Conservation (phyloP, 2,888 invertebrate species). For the Plusia festucae region DNA sequence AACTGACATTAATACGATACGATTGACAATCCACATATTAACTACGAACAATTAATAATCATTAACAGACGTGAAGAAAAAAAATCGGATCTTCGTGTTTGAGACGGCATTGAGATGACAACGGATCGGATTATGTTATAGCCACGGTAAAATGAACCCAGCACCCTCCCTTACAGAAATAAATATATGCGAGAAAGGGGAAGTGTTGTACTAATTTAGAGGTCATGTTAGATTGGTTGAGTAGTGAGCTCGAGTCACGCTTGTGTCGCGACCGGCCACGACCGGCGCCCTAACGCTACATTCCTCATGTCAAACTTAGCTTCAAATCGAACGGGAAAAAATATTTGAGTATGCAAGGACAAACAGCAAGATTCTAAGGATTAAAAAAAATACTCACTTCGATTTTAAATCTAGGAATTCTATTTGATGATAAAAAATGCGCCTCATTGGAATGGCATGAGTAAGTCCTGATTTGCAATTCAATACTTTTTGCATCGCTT, state of each 20-base stretch:
- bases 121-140: conserved; percentile 80
- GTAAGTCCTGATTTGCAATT: conserved; percentile 28
- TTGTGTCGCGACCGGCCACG: conserved; percentile 79
- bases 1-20: conserved; percentile 81
- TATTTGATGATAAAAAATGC: conserved; percentile 30
- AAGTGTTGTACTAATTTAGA: conserved; percentile 55
- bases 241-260: conserved; percentile 77
- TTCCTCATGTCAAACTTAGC: conserved; percentile 86
- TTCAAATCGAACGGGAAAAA: conserved; percentile 76
- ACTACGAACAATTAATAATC: conserved; percentile 84
- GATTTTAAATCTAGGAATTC: conserved; percentile 31
- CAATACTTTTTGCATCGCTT: conserved; percentile 14
- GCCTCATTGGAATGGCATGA: conserved; percentile 32
- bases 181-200: conserved; percentile 46
- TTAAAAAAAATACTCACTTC: conserved; percentile 39
- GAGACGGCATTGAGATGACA: conserved; percentile 88
- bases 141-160: conserved; percentile 67
- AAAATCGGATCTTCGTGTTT: conserved; percentile 83
- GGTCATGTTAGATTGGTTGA: conserved; percentile 68
- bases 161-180: conserved; percentile 50
- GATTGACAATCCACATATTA: conserved; percentile 84
- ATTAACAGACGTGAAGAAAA: conserved; percentile 78
- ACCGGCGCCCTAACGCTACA: conserved; percentile 78
- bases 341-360: conserved; percentile 78
- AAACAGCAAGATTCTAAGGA: conserved; percentile 65